A percentile compares a stretch with the other conserved stretches of the same genome.
These are phyloP conservation scores for Dioctria linearis DNA, from an alignment of 2,888 invertebrate genomes.

Conservation along the genomic window DNA sequence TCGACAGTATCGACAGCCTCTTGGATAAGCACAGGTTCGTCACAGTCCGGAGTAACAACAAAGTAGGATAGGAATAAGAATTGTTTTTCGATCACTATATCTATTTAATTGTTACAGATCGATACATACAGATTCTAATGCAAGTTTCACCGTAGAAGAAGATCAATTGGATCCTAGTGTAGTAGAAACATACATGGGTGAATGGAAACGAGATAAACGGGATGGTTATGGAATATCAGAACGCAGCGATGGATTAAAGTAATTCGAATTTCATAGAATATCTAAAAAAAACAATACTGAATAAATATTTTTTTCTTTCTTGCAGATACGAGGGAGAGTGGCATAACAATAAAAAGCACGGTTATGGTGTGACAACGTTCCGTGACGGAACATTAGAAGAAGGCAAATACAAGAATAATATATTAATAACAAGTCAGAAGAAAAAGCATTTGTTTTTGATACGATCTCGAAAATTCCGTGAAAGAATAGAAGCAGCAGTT, in stretches of 20 bases:
- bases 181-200: constrained; percentile 98
- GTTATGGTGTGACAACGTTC: constrained; percentile 98
- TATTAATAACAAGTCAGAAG: constrained; percentile 96
- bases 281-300: constrained; percentile 13
- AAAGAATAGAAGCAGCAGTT: constrained; percentile 96
- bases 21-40: constrained; percentile 93
- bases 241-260: constrained; percentile 92
- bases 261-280: constrained; percentile 55
- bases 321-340: constrained; percentile 97
- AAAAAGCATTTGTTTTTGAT: constrained; percentile 97
- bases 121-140: constrained; percentile 93
- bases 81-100: not conserved
- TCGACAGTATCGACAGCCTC: constrained; percentile 91
- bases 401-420: constrained; percentile 99
- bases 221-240: constrained; percentile 98
- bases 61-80: constrained; percentile 69
- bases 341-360: constrained; percentile 99
- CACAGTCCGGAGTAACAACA: constrained; percentile 91
- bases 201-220: constrained; percentile 99
- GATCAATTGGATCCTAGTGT: constrained; percentile 97
- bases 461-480: constrained; percentile 96
- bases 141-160: constrained; percentile 95
- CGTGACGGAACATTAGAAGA: constrained; percentile 97
- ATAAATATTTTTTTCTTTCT: not conserved
- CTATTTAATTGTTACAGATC: constrained; percentile 71